Percentiles rank a stretch among this genome's conserved stretches.
Evolutionary conservation across 2,113 vertebrate species (phyloP).

Genomic region (Eurystomus gularis): DNA sequence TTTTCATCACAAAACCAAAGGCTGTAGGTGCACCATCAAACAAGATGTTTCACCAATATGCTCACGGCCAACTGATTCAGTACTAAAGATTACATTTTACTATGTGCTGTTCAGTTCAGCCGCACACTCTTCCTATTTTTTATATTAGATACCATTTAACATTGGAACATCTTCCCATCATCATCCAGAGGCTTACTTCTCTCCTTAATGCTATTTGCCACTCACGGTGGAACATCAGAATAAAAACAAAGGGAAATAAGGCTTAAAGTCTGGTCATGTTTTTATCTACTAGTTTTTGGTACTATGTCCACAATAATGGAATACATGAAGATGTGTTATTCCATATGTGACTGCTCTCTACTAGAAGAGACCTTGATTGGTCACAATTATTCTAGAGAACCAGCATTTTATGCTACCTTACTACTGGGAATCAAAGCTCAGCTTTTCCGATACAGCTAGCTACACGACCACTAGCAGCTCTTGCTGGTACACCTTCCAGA

Average conservation of each 20-base stretch:
- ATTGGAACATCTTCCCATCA: not conserved
- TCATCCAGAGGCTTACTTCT: not conserved
- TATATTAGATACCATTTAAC: not conserved
- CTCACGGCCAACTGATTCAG: not conserved
- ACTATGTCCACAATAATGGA: not conserved
- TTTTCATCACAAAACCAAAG: not conserved
- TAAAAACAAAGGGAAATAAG: not conserved
- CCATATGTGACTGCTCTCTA: not conserved
- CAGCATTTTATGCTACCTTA: not conserved
- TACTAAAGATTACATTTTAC: not conserved
- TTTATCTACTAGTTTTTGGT: not conserved
- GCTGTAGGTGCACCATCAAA: not conserved
- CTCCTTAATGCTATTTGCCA: not conserved
- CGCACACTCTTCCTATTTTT: not conserved
- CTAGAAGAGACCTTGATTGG: not conserved
- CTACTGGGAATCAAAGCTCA: not conserved
- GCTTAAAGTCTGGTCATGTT: not conserved
- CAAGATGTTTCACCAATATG: not conserved
- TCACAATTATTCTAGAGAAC: not conserved
- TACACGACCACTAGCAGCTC: not conserved
- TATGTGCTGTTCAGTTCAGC: not conserved
- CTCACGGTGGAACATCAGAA: not conserved
- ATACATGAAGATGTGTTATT: not conserved
- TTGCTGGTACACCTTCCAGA: not conserved
- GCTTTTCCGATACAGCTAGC: not conserved